Evolutionary conservation across 2,888 invertebrate species (phyloP), one percentile per base, ranked within the genome.

Genomic region (Malacosoma neustria): DNA sequence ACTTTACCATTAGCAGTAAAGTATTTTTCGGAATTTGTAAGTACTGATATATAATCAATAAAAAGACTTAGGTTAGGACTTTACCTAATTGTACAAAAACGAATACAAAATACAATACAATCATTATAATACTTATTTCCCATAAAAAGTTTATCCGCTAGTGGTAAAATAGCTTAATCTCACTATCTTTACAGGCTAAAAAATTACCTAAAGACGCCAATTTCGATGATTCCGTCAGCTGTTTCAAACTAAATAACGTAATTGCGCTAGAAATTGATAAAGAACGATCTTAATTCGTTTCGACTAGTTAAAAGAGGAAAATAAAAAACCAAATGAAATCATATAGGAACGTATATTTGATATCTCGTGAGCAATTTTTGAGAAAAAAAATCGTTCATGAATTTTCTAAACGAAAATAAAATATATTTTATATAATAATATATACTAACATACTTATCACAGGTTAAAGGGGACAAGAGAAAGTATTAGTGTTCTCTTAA

Each of bases 401-500:
- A 81, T 51, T 65, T 70, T 55, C 56, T 61, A 22, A 22, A 22
- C 9, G 22, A 22, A 22, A 22, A 15, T 5, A 22, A 22, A 22
- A 22, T 9, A 5, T 22, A 5, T n/a, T 22, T 7, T 22, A 22
- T 22, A 22, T 22, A 22, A 22, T 22, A 22, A 22, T 22, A 22
- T 22, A 72, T 59, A 72, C 82, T 84, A 84, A 82, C 74, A 75
- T 85, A 84, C 84, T 85, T 85, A 85, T 85, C 84, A 85, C 84
- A 85, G 84, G 84, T 85, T 79, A 82, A 65, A 80, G 77, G 82
- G 84, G 82, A 82, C 82, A 82, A 81, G 82, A 84, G 80, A 81
- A 79, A 81, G 73, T 79, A 77, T 76, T 73, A 81, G 75, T 74
- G 75, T 80, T 81, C 82, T 84, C 81, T 80, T 73, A 70, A 72